These are phyloP conservation scores for Leucophenga montana DNA, from an alignment of 2,888 invertebrate species.

Conservation along the genomic window DNA sequence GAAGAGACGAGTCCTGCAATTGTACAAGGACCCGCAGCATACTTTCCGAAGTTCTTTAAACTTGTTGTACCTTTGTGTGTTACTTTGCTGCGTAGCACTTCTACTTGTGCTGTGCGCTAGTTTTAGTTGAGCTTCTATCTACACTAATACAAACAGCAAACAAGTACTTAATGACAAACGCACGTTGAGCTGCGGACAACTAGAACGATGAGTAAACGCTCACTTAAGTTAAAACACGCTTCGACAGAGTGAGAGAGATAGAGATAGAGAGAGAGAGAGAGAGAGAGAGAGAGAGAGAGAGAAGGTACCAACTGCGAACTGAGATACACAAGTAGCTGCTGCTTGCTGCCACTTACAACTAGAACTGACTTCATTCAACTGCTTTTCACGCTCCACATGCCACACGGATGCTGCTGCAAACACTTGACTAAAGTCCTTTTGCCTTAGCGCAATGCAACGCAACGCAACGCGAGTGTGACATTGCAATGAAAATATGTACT, in stretches of 20 bases:
- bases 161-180: conserved; percentile 23
- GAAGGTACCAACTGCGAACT: too few species aligned
- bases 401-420: neutral
- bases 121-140: neutral
- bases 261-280: neutral
- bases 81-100: neutral
- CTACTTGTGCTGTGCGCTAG: neutral
- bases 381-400: neutral
- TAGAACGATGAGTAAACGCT: neutral
- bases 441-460: neutral
- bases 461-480: conserved; percentile 41
- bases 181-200: neutral
- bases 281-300: neutral
- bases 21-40: conserved; percentile 31
- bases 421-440: neutral
- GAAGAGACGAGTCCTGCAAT: conserved; percentile 40
- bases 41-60: neutral
- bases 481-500: conserved; percentile 51
- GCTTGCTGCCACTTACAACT: neutral
- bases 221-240: neutral
- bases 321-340: conserved; percentile 7
- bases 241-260: neutral
- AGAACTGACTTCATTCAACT: neutral
- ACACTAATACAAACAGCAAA: neutral
- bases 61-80: neutral